phyloP scores from a whole-genome alignment of 1,140 invertebrate species.

The Drosophila parvula region DNA sequence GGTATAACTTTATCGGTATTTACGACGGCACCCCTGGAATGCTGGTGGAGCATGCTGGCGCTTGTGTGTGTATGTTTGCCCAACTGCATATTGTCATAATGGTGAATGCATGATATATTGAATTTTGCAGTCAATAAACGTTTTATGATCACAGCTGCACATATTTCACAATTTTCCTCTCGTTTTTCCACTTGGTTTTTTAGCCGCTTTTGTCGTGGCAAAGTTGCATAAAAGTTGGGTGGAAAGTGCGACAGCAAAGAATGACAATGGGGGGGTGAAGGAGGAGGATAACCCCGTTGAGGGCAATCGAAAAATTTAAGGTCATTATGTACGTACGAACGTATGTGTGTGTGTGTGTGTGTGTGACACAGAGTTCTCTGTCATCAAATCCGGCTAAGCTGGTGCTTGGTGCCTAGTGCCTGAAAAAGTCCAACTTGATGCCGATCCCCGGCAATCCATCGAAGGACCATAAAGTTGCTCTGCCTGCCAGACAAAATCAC shows the following conservation, averaged over 20 bases:
- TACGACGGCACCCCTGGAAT: slow-evolving; percentile 20
- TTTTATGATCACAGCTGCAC: slow-evolving; percentile 76
- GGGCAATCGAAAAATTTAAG: slow-evolving; percentile 51
- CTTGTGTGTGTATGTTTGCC: slow-evolving; percentile 39
- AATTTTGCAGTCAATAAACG: slow-evolving; percentile 80
- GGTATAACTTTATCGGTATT: not conserved
- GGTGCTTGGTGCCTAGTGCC: slow-evolving; percentile 14
- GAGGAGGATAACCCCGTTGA: too few relatives aligned
- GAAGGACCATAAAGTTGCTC: slow-evolving; percentile 39
- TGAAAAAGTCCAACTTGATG: slow-evolving; percentile 13
- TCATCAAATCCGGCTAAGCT: slow-evolving; percentile 40
- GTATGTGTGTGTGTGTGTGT: not conserved
- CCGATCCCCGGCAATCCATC: slow-evolving; percentile 39
- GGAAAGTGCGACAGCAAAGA: slow-evolving; percentile 5
- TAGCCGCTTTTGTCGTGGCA: slow-evolving; percentile 22
- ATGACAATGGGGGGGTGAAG: slow-evolving; percentile 1
- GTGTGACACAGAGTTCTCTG: slow-evolving; percentile 3
- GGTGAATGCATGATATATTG: slow-evolving; percentile 81
- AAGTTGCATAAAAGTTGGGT: slow-evolving; percentile 42
- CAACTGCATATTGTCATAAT: slow-evolving; percentile 77
- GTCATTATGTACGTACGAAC: slow-evolving; percentile 23
- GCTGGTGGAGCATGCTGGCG: slow-evolving; percentile 1
- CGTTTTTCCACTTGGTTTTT: slow-evolving; percentile 30
- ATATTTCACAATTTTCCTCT: slow-evolving; percentile 57
- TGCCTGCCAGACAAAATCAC: slow-evolving; percentile 30